phyloP scores from a whole-genome alignment of 2,113 vertebrate genomes.

The Furnarius figulus region DNA sequence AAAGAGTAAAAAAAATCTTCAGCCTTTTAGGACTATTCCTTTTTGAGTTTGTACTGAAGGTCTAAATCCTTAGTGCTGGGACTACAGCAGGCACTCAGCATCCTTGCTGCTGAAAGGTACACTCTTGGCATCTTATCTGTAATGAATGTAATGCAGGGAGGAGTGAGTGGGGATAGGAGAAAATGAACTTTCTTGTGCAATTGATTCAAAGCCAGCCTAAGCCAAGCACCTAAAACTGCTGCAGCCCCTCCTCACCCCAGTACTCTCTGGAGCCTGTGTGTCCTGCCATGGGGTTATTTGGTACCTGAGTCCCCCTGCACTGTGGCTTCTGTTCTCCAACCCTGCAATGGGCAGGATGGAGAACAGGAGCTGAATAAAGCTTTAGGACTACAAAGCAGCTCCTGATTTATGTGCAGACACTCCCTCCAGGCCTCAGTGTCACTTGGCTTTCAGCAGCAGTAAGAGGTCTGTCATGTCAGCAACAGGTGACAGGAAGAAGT shows the following conservation, averaged over 20 bases:
- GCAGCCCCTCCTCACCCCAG: not conserved
- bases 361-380: not conserved
- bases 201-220: not conserved
- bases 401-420: not conserved
- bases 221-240: not conserved
- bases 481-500: slow-evolving; percentile 65
- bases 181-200: not conserved
- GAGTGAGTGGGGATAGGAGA: not conserved
- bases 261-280: not conserved
- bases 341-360: not conserved
- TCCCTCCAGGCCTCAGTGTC: not conserved
- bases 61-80: not conserved
- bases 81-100: not conserved
- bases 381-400: not conserved
- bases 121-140: not conserved
- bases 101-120: not conserved
- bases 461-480: slow-evolving; percentile 46
- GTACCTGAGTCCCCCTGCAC: not conserved
- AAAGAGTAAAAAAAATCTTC: not conserved
- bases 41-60: not conserved
- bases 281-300: not conserved
- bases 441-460: slow-evolving; percentile 14
- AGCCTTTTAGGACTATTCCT: not conserved
- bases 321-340: not conserved
- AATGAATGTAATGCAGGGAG: not conserved